A percentile compares a stretch with the other conserved stretches of the same genome.
phyloP scores from a whole-genome alignment of 1,140 invertebrate species.

The Cephus cinctus region DNA sequence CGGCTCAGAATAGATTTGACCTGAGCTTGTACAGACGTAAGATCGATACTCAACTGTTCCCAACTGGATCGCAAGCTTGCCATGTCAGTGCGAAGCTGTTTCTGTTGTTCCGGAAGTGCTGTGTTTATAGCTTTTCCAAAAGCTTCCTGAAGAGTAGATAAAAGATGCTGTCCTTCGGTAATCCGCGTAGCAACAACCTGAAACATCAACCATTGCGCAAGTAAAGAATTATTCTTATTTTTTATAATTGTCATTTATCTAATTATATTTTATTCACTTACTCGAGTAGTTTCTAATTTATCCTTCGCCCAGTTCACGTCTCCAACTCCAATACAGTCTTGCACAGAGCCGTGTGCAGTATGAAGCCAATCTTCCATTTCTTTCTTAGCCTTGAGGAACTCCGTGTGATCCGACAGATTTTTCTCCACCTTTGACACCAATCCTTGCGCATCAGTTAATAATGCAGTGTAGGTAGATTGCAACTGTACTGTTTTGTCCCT shows the following conservation, averaged over 20 bases:
- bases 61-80: slow-evolving; percentile 74
- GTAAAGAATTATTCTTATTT: slow-evolving; percentile 6
- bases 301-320: slow-evolving; percentile 76
- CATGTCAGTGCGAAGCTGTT: slow-evolving; percentile 72
- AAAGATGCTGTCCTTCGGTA: slow-evolving; percentile 83
- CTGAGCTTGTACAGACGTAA: slow-evolving; percentile 75
- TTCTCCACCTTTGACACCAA: slow-evolving; percentile 83
- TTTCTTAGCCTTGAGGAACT: slow-evolving; percentile 82
- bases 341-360: slow-evolving; percentile 73
- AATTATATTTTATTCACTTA: slow-evolving; percentile 34
- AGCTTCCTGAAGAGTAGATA: slow-evolving; percentile 76
- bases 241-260: neutral
- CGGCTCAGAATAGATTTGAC: slow-evolving; percentile 73
- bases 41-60: slow-evolving; percentile 79
- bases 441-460: slow-evolving; percentile 75
- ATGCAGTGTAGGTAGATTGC: slow-evolving; percentile 75
- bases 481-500: slow-evolving; percentile 82
- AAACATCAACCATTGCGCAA: slow-evolving; percentile 24
- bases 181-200: slow-evolving; percentile 69
- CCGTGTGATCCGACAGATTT: slow-evolving; percentile 84
- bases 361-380: slow-evolving; percentile 80
- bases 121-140: slow-evolving; percentile 83
- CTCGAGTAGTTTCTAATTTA: slow-evolving; percentile 76
- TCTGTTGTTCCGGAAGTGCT: slow-evolving; percentile 77
- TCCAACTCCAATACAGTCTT: slow-evolving; percentile 79